Evolutionary conservation across 2,888 invertebrate genomes (phyloP).

Genomic region (Caenorhabditis uteleia): DNA sequence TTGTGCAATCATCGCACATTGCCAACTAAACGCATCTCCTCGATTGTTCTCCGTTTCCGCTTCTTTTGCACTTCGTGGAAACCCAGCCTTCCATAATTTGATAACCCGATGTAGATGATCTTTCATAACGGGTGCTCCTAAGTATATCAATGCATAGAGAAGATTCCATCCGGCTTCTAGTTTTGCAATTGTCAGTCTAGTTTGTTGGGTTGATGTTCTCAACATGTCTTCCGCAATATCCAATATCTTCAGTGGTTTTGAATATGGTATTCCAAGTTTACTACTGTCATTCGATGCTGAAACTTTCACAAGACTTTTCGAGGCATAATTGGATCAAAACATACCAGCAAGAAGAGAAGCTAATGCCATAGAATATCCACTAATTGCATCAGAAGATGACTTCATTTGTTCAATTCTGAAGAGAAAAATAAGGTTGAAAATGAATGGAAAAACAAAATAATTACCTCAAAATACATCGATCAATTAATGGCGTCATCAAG

Average conservation of each 20-base stretch:
- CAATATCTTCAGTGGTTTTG: constrained; percentile 84
- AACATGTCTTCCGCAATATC: constrained; percentile 94
- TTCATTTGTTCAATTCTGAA: constrained; percentile 85
- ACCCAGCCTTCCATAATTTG: constrained; percentile 94
- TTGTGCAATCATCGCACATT: constrained; percentile 87
- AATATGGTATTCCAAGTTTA: constrained; percentile 91
- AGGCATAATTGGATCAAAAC: constrained; percentile 69
- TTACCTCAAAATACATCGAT: constrained; percentile 73
- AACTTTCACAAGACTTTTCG: no score
- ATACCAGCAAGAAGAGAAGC: constrained; percentile 85
- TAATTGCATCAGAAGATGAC: constrained; percentile 79
- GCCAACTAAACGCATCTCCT: constrained; percentile 92
- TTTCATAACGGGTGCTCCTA: constrained; percentile 75
- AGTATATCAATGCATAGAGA: constrained; percentile 92
- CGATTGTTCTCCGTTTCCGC: constrained; percentile 86
- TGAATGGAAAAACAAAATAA: neutral
- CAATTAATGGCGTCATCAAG: constrained; percentile 89
- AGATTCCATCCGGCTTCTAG: constrained; percentile 97
- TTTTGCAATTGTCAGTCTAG: constrained; percentile 88
- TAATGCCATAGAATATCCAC: constrained; percentile 87
- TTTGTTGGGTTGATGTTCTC: constrained; percentile 94
- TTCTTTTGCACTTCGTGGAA: constrained; percentile 93
- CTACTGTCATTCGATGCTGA: constrained; percentile 83
- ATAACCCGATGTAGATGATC: constrained; percentile 87
- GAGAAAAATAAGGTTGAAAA: neutral